Evolutionary conservation across 2,888 invertebrate genomes (phyloP), one percentile per base, ranked within the genome.

Genomic region (Ochropleura plecta): DNA sequence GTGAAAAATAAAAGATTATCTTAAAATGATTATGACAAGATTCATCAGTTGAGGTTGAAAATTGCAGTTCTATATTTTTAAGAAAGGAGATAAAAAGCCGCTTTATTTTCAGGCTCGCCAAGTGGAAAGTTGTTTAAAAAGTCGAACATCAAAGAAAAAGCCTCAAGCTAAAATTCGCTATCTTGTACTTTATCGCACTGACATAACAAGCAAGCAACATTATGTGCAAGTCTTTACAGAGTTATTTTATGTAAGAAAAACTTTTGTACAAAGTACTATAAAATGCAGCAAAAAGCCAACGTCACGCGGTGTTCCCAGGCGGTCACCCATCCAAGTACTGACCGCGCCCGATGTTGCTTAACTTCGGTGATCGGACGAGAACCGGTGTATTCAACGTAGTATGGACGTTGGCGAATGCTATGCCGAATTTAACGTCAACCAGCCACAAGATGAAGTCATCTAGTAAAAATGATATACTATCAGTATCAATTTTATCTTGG

Each of bases 351-450:
- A 95, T 92, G 94, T 94, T 95, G 95, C 94, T 94, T 95, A 94
- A 94, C 94, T 95, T 94, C 95, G 94, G 95, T 95, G 95, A 95
- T 95, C 95, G 94, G 95, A 95, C 94, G 95, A 95, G 94, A 95
- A 94, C 94, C 94, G 94, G 95, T 94, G 94, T 93, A 85, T 94
- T 94, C 94, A 95, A 93, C 93, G 91, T 95, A 90, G 94, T 95
- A 93, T 94, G 94, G 93, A 94, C 93, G 90, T 91, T 91, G 90
- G 88, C 90, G 65, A 80, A 10, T 44, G 53, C 1, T 5, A 0
- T 0, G 0, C n/a, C 10, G 18, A 76, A 67, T 68, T 59, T 44
- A n/a, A 9, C 6, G 49, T 2, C 14, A 10, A 14, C 0, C n/a
- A 46, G 4, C 18, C 30, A 63, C 12, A 44, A 1, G 9, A 30